Evolutionary conservation across 2,113 vertebrate species (phyloP).

Genomic region (Raja brachyura): DNA sequence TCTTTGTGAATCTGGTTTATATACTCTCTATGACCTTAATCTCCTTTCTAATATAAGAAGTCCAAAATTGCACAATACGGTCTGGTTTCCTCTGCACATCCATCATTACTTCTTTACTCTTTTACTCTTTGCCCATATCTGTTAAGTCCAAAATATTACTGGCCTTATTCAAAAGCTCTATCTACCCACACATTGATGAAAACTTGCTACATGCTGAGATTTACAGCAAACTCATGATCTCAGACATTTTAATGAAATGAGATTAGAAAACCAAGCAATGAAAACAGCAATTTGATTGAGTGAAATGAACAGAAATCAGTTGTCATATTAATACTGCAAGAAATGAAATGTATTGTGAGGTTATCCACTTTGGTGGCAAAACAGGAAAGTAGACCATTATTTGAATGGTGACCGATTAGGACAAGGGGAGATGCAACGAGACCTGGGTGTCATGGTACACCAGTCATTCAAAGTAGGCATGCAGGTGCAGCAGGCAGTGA

Average conservation of each 20-base stretch:
- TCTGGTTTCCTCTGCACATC: not conserved
- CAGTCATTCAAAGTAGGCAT: no score
- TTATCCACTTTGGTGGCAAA: no score
- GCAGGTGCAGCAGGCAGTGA: no score
- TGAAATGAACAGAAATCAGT: not conserved
- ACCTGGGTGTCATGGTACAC: no score
- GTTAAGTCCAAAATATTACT: not conserved
- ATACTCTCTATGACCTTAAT: not conserved
- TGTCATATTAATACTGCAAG: not conserved
- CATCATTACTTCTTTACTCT: not conserved
- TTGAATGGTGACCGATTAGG: no score
- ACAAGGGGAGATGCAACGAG: no score
- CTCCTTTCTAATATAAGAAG: not conserved
- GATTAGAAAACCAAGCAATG: not conserved
- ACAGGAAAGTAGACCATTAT: no score
- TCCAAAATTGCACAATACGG: not conserved
- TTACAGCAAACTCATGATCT: not conserved
- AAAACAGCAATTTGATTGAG: not conserved
- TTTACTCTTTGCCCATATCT: not conserved
- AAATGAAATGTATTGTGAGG: no score
- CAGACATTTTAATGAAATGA: not conserved
- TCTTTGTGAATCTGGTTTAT: not conserved
- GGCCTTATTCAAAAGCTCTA: not conserved
- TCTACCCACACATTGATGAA: not conserved
- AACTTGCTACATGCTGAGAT: not conserved